phyloP scores from a whole-genome alignment of 2,113 vertebrate species.

The Camelus bactrianus region DNA sequence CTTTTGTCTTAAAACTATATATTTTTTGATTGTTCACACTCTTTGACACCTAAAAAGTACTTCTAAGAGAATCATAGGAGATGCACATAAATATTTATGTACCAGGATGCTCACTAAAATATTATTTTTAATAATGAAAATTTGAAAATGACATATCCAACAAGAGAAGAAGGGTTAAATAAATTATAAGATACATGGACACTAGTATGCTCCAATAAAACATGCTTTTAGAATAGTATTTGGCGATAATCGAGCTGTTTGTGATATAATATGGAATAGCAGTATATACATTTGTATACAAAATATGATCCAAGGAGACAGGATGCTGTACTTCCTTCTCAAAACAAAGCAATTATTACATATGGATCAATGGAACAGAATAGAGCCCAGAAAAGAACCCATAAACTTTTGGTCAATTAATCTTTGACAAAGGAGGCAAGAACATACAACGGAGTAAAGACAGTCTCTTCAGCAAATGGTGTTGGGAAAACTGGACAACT shows the following conservation, averaged over 20 bases:
- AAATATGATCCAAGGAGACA: not conserved
- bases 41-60: conserved; percentile 9
- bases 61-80: conserved; percentile 47
- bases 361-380: too few species aligned
- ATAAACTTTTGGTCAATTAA: too few species aligned
- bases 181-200: not conserved
- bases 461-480: too few species aligned
- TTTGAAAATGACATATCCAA: conserved; percentile 12
- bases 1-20: conserved; percentile 9
- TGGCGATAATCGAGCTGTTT: not conserved
- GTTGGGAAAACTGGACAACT: too few species aligned
- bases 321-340: not conserved
- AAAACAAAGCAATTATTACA: not conserved
- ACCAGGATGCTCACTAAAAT: not conserved
- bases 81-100: conserved; percentile 14
- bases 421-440: too few species aligned
- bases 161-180: not conserved
- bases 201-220: not conserved
- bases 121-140: conserved; percentile 4
- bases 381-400: too few species aligned
- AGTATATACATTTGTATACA: not conserved
- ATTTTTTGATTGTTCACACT: not conserved
- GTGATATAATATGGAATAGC: not conserved
- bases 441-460: too few species aligned
- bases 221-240: not conserved